These are phyloP conservation scores for Pristionchus entomophagus DNA, from an alignment of 2,888 invertebrate species.

Conservation along the genomic window DNA sequence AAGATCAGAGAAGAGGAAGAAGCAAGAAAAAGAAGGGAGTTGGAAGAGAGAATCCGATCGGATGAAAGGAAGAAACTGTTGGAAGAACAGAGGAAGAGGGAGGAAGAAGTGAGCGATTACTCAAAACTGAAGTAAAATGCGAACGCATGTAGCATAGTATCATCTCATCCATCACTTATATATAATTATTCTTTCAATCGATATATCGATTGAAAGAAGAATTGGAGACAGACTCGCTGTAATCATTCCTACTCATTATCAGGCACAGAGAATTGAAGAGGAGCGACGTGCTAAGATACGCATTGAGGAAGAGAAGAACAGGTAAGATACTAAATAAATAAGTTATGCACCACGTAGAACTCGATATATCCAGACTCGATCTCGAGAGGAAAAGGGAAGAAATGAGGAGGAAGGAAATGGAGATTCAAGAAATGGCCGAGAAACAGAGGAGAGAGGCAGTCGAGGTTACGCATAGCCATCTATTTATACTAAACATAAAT, in stretches of 20 bases:
- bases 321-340: not conserved
- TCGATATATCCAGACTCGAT: not conserved
- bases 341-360: not conserved
- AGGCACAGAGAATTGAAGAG: not conserved
- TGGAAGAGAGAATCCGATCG: conserved; percentile 18
- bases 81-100: conserved; percentile 43
- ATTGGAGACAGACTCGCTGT: too few relatives aligned
- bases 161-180: not conserved
- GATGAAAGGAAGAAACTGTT: conserved; percentile 33
- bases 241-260: too few relatives aligned
- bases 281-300: conserved; percentile 12
- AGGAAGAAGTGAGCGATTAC: conserved; percentile 38
- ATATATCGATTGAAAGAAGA: too few relatives aligned
- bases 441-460: conserved; percentile 43
- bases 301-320: conserved; percentile 21
- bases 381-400: conserved; percentile 38
- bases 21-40: not conserved
- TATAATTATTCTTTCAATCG: too few relatives aligned
- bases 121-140: too few relatives aligned
- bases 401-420: conserved; percentile 40
- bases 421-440: conserved; percentile 34
- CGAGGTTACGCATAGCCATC: too few relatives aligned
- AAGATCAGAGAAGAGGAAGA: conserved; percentile 34
- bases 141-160: too few relatives aligned
- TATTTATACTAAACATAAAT: too few relatives aligned